Conservation (phyloP, 2,888 invertebrate species). For the Plebejus melissa region DNA sequence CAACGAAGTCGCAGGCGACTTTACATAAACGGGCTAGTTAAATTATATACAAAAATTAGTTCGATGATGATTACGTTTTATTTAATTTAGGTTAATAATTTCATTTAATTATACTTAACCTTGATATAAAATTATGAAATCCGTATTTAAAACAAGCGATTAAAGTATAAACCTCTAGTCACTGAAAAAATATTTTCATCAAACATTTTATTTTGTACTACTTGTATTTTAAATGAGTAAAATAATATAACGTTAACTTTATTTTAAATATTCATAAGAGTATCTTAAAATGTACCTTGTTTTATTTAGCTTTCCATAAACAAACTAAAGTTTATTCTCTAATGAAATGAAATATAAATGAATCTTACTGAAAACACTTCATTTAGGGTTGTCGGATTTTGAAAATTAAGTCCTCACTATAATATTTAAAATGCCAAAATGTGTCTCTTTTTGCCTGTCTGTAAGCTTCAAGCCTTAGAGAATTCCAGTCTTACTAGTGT, state of each 20-base stretch:
- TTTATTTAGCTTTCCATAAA: background rate
- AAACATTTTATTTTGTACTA: constrained; percentile 3
- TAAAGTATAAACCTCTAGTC: background rate
- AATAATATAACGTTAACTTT: background rate
- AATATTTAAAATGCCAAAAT: too few species aligned
- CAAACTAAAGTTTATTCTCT: background rate
- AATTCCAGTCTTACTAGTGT: too few species aligned
- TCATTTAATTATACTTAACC: background rate
- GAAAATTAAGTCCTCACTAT: background rate
- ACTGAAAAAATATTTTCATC: background rate
- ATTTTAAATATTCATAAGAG: background rate
- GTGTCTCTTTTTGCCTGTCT: too few species aligned
- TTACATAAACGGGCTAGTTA: too few species aligned
- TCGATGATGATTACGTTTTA: background rate
- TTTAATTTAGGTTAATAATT: background rate
- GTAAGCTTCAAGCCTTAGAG: too few species aligned
- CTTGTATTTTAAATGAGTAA: background rate
- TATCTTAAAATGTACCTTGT: background rate
- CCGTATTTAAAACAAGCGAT: background rate
- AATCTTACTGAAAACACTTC: background rate
- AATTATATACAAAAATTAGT: too few species aligned
- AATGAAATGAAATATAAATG: constrained; percentile 1
- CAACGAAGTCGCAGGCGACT: too few species aligned
- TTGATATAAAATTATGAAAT: background rate
- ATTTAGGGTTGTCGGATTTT: background rate